A percentile compares a stretch with the other conserved stretches of the same genome.
phyloP scores from a whole-genome alignment of 2,888 invertebrate genomes.

The Neuroscelio doddi region DNA sequence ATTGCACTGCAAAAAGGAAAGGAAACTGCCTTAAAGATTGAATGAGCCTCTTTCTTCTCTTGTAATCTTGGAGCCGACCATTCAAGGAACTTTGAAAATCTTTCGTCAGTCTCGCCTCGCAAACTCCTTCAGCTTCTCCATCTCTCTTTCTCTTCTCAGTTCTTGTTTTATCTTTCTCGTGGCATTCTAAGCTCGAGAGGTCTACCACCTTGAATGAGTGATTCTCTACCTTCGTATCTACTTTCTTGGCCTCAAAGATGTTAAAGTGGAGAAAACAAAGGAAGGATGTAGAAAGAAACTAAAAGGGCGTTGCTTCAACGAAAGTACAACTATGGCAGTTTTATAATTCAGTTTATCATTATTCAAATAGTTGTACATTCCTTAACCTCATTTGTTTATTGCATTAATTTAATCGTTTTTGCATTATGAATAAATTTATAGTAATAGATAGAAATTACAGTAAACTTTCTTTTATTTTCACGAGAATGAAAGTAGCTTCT shows the following conservation, averaged over 20 bases:
- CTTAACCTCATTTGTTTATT: too few relatives aligned
- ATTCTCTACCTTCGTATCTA: constrained; percentile 43
- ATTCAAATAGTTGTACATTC: not conserved
- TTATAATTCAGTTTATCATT: constrained; percentile 14
- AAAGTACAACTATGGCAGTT: constrained; percentile 23
- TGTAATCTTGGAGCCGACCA: constrained; percentile 22
- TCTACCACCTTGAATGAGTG: constrained; percentile 38
- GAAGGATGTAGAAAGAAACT: constrained; percentile 35
- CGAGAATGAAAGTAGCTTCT: too few relatives aligned
- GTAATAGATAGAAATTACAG: too few relatives aligned
- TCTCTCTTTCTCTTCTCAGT: constrained; percentile 7
- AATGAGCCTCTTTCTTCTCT: constrained; percentile 26
- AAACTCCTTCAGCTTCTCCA: constrained; percentile 15
- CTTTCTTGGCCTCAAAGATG: constrained; percentile 42
- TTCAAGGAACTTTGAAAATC: constrained; percentile 25
- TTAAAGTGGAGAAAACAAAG: constrained; percentile 38
- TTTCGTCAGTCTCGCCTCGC: constrained; percentile 28
- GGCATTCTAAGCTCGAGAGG: constrained; percentile 47
- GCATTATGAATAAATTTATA: too few relatives aligned
- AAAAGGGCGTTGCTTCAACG: constrained; percentile 36
- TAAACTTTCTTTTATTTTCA: too few relatives aligned
- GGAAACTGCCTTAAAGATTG: constrained; percentile 16
- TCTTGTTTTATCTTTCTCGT: constrained; percentile 22
- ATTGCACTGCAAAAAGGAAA: not conserved
- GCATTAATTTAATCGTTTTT: too few relatives aligned